Evolutionary conservation across 2,113 vertebrate species (phyloP), one percentile per base, ranked within the genome.

Genomic region (Motacilla tschutschensis): DNA sequence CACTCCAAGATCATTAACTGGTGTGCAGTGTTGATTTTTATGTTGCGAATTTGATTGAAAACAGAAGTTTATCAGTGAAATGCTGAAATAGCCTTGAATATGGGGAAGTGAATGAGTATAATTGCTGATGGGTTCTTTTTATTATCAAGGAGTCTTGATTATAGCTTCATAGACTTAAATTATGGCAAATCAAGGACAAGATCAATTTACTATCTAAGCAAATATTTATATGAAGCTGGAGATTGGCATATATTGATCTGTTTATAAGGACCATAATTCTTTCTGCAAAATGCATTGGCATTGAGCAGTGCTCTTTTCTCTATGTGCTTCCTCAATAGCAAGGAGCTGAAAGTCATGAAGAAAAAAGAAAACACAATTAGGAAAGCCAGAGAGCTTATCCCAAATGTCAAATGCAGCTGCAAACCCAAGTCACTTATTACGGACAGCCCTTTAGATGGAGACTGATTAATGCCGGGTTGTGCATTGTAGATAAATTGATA

Each of bases 121-220:
- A 95, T 94, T 94, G 67, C 90, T 90, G 84, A 91, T 87, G 94
- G 71, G 51, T 70, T 91, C 91, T 72, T 91, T 91, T 91, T 88
- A 88, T 92, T 93, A 89, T 87, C 84, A 92, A 92, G 90, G 53
- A 91, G 88, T 76, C 81, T 87, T 90, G 83, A 92, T 87, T 94
- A 94, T 93, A 91, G 91, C 59, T 93, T 84, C 59, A 71, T n/a
- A 93, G 79, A 94, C 89, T 92, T 90, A 85, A 93, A 94, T 93
- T 85, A 86, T 70, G 62, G 89, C 24, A 86, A 91, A 90, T 92
- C 82, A 95, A 79, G 89, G 91, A 92, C 88, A 88, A 93, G 57
- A 89, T 94, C 94, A 94, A 94, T 95, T 95, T 93, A 93, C 76
- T 75, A 76, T 85, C 89, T 89, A 91, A 94, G 85, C 80, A 91